Conservation (phyloP, 2,888 invertebrate species). For the Synanthedon formicaeformis region DNA sequence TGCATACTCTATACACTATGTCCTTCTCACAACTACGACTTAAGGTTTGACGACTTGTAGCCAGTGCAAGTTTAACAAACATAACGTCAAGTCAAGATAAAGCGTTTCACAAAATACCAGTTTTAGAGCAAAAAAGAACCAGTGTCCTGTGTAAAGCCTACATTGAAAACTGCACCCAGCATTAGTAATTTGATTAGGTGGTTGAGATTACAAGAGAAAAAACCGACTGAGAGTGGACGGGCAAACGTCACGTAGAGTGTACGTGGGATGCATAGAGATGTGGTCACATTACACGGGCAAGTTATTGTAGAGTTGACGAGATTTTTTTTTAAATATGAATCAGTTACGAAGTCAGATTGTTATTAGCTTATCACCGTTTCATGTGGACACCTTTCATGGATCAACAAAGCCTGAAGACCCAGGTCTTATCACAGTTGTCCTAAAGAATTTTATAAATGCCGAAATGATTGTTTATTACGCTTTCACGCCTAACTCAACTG, state of each 20-base stretch:
- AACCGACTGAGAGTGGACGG: slow-evolving; percentile 32
- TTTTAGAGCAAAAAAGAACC: neutral
- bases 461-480: too few relatives aligned
- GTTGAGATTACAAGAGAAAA: slow-evolving; percentile 2
- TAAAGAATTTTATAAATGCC: too few relatives aligned
- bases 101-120: neutral
- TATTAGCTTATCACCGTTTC: too few relatives aligned
- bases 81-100: neutral
- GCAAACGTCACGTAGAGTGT: slow-evolving; percentile 33
- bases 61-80: neutral
- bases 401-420: too few relatives aligned
- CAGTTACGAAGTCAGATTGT: too few relatives aligned
- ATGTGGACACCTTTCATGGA: too few relatives aligned
- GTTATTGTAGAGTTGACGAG: too few relatives aligned
- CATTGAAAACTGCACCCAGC: neutral
- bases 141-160: neutral
- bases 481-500: too few relatives aligned
- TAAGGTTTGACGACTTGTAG: too few relatives aligned
- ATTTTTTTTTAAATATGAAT: too few relatives aligned
- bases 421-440: too few relatives aligned
- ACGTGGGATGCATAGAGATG: slow-evolving; percentile 33
- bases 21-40: too few relatives aligned
- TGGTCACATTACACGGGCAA: slow-evolving; percentile 4
- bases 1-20: neutral
- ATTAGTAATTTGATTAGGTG: neutral